phyloP scores from a whole-genome alignment of 2,797 vertebrate species.

The Labeo calbasu region DNA sequence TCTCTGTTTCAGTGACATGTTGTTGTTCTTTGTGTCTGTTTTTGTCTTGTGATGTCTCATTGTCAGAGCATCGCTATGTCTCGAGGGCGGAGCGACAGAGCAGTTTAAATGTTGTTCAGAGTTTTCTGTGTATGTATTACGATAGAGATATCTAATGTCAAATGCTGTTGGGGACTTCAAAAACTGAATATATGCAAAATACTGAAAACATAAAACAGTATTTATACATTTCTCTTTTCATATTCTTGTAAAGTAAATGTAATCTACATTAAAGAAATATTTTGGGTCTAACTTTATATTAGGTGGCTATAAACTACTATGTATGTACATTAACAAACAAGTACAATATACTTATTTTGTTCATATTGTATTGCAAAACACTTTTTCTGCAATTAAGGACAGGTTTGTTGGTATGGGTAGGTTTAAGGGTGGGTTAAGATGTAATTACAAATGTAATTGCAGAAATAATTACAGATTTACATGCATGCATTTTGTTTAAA shows the following conservation, averaged over 20 bases:
- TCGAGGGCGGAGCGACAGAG: conserved; percentile 9
- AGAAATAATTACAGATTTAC: no score
- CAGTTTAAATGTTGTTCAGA: conserved; percentile 35
- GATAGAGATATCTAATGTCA: conserved; percentile 24
- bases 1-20: conserved; percentile 71
- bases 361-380: no score
- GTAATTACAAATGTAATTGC: no score
- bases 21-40: conserved; percentile 74
- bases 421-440: no score
- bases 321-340: no score
- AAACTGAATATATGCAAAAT: background rate
- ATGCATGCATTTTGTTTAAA: no score
- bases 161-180: background rate
- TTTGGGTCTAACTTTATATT: background rate
- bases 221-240: background rate
- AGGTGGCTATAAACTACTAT: no score
- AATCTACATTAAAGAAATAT: background rate
- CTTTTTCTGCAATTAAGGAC: no score
- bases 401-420: no score
- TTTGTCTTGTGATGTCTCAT: conserved; percentile 71
- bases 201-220: background rate
- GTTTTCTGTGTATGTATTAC: conserved; percentile 1
- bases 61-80: conserved; percentile 62
- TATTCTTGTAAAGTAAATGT: background rate
- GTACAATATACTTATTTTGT: no score